Percentiles rank a stretch among this genome's conserved stretches.
phyloP scores from a whole-genome alignment of 1,140 invertebrate genomes.

The Eriocheir sinensis region DNA sequence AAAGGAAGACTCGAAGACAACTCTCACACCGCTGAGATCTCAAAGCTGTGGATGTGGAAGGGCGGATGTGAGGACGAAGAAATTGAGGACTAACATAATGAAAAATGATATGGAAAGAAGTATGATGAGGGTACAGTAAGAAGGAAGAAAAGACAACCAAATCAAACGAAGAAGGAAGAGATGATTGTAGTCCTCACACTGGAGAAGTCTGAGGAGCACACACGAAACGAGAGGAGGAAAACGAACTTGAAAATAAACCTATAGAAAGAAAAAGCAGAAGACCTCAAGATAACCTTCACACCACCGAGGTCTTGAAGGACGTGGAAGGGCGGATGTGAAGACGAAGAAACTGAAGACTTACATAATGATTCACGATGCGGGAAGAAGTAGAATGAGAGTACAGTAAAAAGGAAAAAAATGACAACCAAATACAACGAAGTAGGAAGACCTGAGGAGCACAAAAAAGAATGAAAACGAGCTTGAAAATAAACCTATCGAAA shows the following conservation, averaged over 20 bases:
- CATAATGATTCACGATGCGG: background rate
- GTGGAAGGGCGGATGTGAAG: background rate
- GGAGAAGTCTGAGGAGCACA: background rate
- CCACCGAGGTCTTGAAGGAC: slow-evolving; percentile 3
- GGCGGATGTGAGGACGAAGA: too few species aligned
- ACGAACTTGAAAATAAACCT: too few species aligned
- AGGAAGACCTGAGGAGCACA: background rate
- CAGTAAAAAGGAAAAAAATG: background rate
- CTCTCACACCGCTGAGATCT: slow-evolving; percentile 36
- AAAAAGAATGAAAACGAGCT: background rate
- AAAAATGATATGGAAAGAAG: too few species aligned
- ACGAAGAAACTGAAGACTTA: too few species aligned
- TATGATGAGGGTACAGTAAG: too few species aligned
- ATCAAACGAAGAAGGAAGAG: background rate
- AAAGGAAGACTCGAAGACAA: too few species aligned
- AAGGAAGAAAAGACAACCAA: background rate
- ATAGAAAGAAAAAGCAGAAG: too few species aligned
- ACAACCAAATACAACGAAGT: background rate
- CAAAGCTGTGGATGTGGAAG: background rate
- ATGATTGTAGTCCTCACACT: too few species aligned
- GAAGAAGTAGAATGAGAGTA: background rate
- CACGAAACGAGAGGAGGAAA: background rate
- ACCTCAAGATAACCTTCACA: slow-evolving; percentile 8
- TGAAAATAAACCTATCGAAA: too few species aligned
- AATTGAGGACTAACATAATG: too few species aligned